phyloP scores from a whole-genome alignment of 2,797 vertebrate genomes.

The Acrossocheilus wenchowensis region DNA sequence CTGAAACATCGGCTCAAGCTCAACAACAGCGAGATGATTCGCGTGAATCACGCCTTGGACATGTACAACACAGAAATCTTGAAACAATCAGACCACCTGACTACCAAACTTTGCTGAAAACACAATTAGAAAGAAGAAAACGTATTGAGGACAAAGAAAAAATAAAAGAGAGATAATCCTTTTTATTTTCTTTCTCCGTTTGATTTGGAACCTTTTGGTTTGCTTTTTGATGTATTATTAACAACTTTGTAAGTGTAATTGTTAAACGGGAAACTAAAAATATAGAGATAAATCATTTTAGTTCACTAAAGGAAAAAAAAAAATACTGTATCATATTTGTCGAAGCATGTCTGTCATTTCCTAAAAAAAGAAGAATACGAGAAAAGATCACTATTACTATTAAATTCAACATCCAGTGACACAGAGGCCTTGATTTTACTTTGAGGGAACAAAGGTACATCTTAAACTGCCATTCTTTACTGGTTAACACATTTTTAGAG shows the following conservation, averaged over 20 bases:
- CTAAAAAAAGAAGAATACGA: slow-evolving; percentile 72
- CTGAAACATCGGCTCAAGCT: slow-evolving; percentile 97
- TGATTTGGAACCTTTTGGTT: slow-evolving; percentile 77
- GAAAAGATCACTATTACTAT: slow-evolving; percentile 59
- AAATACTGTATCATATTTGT: slow-evolving; percentile 89
- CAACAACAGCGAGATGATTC: slow-evolving; percentile 98
- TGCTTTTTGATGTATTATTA: slow-evolving; percentile 85
- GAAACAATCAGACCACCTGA: slow-evolving; percentile 98
- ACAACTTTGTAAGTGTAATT: slow-evolving; percentile 96
- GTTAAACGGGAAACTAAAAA: slow-evolving; percentile 82
- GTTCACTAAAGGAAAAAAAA: slow-evolving; percentile 81
- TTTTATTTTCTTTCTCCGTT: slow-evolving; percentile 73
- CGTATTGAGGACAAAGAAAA: slow-evolving; percentile 59
- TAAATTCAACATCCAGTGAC: slow-evolving; percentile 82
- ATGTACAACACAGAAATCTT: slow-evolving; percentile 99
- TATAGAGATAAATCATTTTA: slow-evolving; percentile 79
- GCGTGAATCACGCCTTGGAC: slow-evolving; percentile 97
- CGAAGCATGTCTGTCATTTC: slow-evolving; percentile 95
- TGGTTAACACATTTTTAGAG: slow-evolving; percentile 77
- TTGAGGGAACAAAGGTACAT: slow-evolving; percentile 81
- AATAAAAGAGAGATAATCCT: slow-evolving; percentile 55
- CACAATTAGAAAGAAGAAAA: background rate
- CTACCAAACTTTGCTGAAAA: slow-evolving; percentile 95
- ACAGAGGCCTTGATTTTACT: slow-evolving; percentile 88
- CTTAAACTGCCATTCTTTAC: slow-evolving; percentile 83